Evolutionary conservation across 2,888 invertebrate genomes (phyloP).

Genomic region (Furcula furcula): DNA sequence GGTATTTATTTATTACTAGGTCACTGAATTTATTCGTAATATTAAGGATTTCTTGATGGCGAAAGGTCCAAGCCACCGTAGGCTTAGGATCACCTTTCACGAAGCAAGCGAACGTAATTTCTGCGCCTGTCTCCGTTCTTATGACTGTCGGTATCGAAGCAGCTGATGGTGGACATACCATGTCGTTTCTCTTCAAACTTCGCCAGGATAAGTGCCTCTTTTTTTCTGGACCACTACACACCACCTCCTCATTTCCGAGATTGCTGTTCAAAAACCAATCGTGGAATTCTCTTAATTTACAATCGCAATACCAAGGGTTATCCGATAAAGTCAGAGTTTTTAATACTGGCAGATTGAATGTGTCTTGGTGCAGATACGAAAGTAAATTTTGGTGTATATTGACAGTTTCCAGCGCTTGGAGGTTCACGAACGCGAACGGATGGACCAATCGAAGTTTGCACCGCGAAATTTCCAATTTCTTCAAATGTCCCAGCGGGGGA

Average conservation of each 20-base stretch:
- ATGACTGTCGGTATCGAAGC: constrained; percentile 79
- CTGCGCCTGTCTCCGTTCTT: constrained; percentile 89
- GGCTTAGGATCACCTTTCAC: constrained; percentile 92
- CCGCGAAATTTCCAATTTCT: constrained; percentile 89
- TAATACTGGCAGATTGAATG: constrained; percentile 76
- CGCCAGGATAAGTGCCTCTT: constrained; percentile 88
- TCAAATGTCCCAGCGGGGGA: constrained; percentile 89
- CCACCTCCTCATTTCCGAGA: constrained; percentile 87
- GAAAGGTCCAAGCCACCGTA: constrained; percentile 89
- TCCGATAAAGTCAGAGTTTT: constrained; percentile 91
- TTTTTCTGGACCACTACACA: constrained; percentile 86
- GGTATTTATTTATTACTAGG: constrained; percentile 52
- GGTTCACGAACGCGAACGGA: constrained; percentile 87
- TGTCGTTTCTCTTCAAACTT: constrained; percentile 85
- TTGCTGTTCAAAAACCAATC: constrained; percentile 91
- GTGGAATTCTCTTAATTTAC: constrained; percentile 90
- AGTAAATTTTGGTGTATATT: constrained; percentile 91
- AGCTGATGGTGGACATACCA: constrained; percentile 91
- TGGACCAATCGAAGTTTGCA: constrained; percentile 89
- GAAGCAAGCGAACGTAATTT: constrained; percentile 90
- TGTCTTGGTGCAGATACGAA: constrained; percentile 81
- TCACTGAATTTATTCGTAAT: constrained; percentile 56
- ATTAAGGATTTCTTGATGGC: constrained; percentile 76
- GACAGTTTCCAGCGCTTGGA: constrained; percentile 90
- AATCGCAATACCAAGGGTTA: constrained; percentile 96